Evolutionary conservation across 1,140 invertebrate species (phyloP), one percentile per base, ranked within the genome.

Genomic region (Diuraphis noxia): DNA sequence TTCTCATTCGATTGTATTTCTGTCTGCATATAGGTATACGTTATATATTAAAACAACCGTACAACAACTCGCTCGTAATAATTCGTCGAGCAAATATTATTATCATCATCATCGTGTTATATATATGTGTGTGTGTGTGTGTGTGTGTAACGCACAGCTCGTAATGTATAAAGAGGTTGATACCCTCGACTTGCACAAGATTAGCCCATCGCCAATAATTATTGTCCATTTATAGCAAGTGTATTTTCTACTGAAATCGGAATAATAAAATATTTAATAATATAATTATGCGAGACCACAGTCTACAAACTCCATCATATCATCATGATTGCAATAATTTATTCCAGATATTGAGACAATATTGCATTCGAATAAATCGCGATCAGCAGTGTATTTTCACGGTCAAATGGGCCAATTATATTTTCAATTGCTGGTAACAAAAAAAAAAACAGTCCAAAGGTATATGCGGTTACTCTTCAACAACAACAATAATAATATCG

Each of bases 321-420:
- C 30, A n/a, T 72, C 13, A 72, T 72, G 34, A 72, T 72, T 63
- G 30, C 9, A 10, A n/a, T n/a, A 30, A 63, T 63, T 63, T 72
- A 72, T 72, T 72, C 34, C n/a, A 17, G 34, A n/a, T 72, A 4
- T n/a, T 5, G 30, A 72, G 13, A 72, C 56, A n/a, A n/a, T n/a
- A 72, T 72, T 72, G 56, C 30, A 72, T 72, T 72, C 13, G 9
- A 41, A n/a, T n/a, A n/a, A n/a, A 52, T 87, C 46, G 19, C n/a
- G 46, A 87, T 49, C 49, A 21, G 8, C 23, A 52, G 38, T 40
- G 38, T 40, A 4, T 63, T 88, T 88, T 88, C 87, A 88, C 87
- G 87, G 49, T 38, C 87, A 63, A 88, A 88, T 40, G 21, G 52
- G 5, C 87, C 87, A 63, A 63, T 41, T 88, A 38, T 17, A 36